Evolutionary conservation across 2,113 vertebrate genomes (phyloP).

Genomic region (Pelusios castaneus): DNA sequence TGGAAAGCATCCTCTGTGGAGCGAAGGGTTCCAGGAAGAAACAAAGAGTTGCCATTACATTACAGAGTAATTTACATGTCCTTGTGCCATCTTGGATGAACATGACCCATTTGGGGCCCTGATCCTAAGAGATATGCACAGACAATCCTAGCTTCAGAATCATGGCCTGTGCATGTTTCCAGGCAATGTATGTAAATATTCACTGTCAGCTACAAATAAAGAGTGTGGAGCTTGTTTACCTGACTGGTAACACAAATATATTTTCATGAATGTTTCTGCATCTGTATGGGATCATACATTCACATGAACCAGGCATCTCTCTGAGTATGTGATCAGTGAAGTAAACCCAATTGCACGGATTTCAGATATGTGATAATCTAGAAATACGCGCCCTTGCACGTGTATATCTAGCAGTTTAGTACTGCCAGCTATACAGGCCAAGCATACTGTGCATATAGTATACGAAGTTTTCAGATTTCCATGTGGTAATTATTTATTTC

Average conservation of each 20-base stretch:
- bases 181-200: not conserved
- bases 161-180: not conserved
- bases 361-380: not conserved
- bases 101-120: not conserved
- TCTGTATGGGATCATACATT: not conserved
- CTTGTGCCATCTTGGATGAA: not conserved
- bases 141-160: not conserved
- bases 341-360: not conserved
- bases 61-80: not conserved
- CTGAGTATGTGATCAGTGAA: not conserved
- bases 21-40: not conserved
- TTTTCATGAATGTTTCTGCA: not conserved
- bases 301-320: not conserved
- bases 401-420: not conserved
- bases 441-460: not conserved
- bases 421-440: not conserved
- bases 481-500: not conserved
- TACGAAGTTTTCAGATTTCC: not conserved
- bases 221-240: not conserved
- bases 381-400: not conserved
- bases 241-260: not conserved
- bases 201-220: not conserved
- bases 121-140: not conserved
- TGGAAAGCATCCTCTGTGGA: not conserved
- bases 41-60: not conserved